Percentiles rank a stretch among this genome's conserved stretches.
Conservation (phyloP, 2,797 vertebrate species). For the Denticeps clupeoides region DNA sequence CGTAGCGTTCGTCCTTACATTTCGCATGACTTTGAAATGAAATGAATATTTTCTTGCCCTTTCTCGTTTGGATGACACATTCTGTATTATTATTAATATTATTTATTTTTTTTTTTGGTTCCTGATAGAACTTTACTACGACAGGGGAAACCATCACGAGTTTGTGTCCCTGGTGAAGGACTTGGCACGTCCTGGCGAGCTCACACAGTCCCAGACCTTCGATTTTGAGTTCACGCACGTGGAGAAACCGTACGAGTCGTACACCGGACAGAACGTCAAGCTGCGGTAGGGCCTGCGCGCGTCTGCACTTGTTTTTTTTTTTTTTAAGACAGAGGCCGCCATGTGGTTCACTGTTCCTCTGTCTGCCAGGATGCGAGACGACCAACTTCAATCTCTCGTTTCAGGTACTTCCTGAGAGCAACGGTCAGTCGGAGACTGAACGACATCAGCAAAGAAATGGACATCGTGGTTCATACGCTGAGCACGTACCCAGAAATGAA, state of each 20-base stretch:
- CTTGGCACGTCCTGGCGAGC: conserved; percentile 86
- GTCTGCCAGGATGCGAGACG: too few species aligned
- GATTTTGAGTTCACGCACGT: conserved; percentile 98
- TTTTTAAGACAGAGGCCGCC: too few species aligned
- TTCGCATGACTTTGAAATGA: too few species aligned
- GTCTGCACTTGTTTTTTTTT: too few species aligned
- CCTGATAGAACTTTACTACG: conserved; percentile 98
- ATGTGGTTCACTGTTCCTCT: too few species aligned
- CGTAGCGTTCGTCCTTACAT: too few species aligned
- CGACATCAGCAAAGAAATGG: conserved; percentile 92
- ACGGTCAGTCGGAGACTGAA: conserved; percentile 89
- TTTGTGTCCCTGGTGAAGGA: conserved; percentile 97
- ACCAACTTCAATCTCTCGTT: too few species aligned
- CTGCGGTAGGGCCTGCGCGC: conserved; percentile 75
- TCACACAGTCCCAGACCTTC: conserved; percentile 89
- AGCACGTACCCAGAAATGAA: conserved; percentile 96
- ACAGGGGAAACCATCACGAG: conserved; percentile 95
- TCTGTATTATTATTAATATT: too few species aligned
- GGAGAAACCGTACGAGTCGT: conserved; percentile 96
- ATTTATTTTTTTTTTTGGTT: too few species aligned
- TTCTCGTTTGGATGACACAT: too few species aligned
- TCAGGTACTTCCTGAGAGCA: conserved; percentile 97
- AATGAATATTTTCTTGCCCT: too few species aligned
- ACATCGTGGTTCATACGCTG: conserved; percentile 91
- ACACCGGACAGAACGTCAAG: conserved; percentile 97